Base-by-base conservation (phyloP, 2,113 vertebrate species). In the Nycticorax nycticorax region DNA sequence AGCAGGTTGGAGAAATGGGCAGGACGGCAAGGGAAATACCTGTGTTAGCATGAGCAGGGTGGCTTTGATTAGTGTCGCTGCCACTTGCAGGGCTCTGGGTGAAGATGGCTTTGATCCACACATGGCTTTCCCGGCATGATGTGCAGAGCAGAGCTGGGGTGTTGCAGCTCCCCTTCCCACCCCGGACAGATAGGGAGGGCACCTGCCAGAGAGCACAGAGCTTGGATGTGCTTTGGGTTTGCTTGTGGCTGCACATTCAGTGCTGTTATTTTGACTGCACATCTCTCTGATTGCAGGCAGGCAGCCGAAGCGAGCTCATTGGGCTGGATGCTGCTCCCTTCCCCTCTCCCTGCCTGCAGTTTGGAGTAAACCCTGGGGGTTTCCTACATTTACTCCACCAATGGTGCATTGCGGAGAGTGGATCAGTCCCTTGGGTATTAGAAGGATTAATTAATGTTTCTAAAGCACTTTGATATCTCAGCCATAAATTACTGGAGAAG, bases 361-460 rank as follows among this genome's bases (percentile, higher is more conserved):
- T 93, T 73, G 80, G 84, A 91, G 94, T 62, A 95, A 95, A 89
- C 96, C 50, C 78, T 60, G 53, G 71, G 81, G 94, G 69, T 60
- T 94, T 95, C 85, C 77, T 76, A 18, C 77, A 3, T 39, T 96
- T 97, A 95, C 89, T 93, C 87, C 93, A 57, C 84, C 94, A 83
- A 8, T 85, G 92, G 81, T 94, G 92, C 77, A 91, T 85, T 88
- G 95, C 15, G 5, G 94, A 79, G 91, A 85, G 66, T 20, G 96
- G 87, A 96, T 95, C 94, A 63, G 95, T 91, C 97, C 89, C 94
- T 33, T 2, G 94, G 87, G 97, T 88, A 93, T 96, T 92, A 96
- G 88, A 91, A 85, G 96, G 84, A 95, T 95, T 96, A 96, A 97
- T 97, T 96, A 95, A 95, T 96, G 81, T 97, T 97, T 96, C 94